Conservation (phyloP, 2,888 invertebrate species). For the Macrosiphum euphorbiae region DNA sequence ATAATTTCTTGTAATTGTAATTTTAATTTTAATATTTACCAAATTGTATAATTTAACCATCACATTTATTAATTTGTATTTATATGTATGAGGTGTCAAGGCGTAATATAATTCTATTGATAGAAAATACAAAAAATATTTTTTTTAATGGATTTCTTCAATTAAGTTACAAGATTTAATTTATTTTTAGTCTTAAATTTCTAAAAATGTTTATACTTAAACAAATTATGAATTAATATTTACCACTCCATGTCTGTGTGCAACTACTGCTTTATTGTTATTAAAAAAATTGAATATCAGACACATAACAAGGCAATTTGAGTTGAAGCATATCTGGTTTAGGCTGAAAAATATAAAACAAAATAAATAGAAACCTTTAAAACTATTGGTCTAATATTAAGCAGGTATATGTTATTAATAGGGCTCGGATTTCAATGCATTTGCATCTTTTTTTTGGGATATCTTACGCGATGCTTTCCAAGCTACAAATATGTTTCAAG, state of each 20-base stretch:
- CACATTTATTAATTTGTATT: neutral
- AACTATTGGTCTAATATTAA: neutral
- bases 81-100: neutral
- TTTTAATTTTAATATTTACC: neutral
- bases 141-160: neutral
- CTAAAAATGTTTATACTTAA: neutral
- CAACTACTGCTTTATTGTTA: constrained; percentile 77
- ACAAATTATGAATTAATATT: constrained; percentile 69
- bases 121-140: neutral
- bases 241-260: constrained; percentile 88
- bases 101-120: neutral
- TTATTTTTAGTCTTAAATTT: neutral
- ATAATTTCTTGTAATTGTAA: neutral
- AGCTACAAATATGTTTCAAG: too few relatives aligned
- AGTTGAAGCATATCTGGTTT: constrained; percentile 87
- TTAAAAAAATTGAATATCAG: constrained; percentile 84
- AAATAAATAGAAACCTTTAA: neutral
- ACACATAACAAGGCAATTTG: constrained; percentile 87
- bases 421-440: too few relatives aligned
- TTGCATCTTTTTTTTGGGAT: too few relatives aligned
- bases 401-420: neutral
- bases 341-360: constrained; percentile 72
- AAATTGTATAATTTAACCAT: neutral
- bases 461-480: too few relatives aligned
- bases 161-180: neutral